Conservation (phyloP, 2,888 invertebrate species). For the Clistopyga incitator region DNA sequence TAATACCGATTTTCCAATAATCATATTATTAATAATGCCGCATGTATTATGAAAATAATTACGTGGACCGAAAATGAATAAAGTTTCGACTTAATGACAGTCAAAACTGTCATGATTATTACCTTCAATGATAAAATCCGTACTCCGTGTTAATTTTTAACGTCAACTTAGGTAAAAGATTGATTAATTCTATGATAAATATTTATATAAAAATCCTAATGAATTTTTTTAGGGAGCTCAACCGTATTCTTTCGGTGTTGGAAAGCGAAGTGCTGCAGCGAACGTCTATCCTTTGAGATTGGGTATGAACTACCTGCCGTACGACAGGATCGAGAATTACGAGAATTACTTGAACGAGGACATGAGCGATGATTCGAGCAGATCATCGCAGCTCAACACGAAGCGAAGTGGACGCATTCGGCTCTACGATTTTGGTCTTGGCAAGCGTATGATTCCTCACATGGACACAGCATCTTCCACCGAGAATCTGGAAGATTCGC, state of each 20-base stretch:
- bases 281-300: slow-evolving; percentile 77
- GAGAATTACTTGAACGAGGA: slow-evolving; percentile 64
- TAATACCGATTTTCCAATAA: too few species aligned
- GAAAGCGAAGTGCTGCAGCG: slow-evolving; percentile 85
- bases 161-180: too few species aligned
- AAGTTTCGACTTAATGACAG: too few species aligned
- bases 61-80: too few species aligned
- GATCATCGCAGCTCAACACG: background rate
- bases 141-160: too few species aligned
- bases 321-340: slow-evolving; percentile 70
- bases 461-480: slow-evolving; percentile 39
- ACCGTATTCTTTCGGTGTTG: slow-evolving; percentile 90
- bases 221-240: slow-evolving; percentile 85
- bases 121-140: too few species aligned
- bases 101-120: too few species aligned
- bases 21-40: too few species aligned
- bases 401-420: slow-evolving; percentile 65
- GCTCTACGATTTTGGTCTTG: slow-evolving; percentile 86
- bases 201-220: background rate
- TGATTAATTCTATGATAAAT: background rate
- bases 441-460: slow-evolving; percentile 83
- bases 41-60: too few species aligned
- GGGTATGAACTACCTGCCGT: slow-evolving; percentile 70
- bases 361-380: slow-evolving; percentile 24
- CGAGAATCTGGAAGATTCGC: slow-evolving; percentile 46